Evolutionary conservation across 2,113 vertebrate species (phyloP).

Genomic region (Thomomys bottae): DNA sequence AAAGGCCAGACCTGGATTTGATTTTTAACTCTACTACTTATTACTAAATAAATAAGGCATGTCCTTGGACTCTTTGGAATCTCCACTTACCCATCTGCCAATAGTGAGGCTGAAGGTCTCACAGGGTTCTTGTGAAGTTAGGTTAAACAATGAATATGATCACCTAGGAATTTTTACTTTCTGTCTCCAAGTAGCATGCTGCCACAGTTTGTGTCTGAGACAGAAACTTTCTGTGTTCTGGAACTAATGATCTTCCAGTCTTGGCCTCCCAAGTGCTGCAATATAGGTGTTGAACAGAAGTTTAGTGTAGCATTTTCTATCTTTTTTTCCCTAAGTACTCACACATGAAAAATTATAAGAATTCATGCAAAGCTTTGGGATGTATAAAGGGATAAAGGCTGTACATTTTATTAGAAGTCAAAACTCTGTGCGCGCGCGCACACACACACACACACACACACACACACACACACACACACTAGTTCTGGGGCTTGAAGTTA

Average conservation of each 20-base stretch:
- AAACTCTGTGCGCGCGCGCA: not conserved
- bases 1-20: not conserved
- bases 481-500: too few species aligned
- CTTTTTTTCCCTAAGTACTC: not conserved
- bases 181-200: not conserved
- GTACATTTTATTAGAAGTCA: not conserved
- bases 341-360: constrained; percentile 30
- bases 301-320: not conserved
- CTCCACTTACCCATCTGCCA: not conserved
- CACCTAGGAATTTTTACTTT: constrained; percentile 35
- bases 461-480: too few species aligned
- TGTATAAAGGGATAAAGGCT: not conserved
- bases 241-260: too few species aligned
- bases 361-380: not conserved
- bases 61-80: not conserved
- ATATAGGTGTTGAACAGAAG: not conserved
- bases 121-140: not conserved
- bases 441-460: not conserved
- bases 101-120: not conserved
- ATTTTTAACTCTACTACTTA: constrained; percentile 27
- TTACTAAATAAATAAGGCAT: not conserved
- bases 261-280: too few species aligned
- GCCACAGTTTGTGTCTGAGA: not conserved
- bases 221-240: too few species aligned
- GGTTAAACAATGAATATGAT: not conserved